phyloP scores from a whole-genome alignment of 2,113 vertebrate genomes.

The Ageneiosus marmoratus region DNA sequence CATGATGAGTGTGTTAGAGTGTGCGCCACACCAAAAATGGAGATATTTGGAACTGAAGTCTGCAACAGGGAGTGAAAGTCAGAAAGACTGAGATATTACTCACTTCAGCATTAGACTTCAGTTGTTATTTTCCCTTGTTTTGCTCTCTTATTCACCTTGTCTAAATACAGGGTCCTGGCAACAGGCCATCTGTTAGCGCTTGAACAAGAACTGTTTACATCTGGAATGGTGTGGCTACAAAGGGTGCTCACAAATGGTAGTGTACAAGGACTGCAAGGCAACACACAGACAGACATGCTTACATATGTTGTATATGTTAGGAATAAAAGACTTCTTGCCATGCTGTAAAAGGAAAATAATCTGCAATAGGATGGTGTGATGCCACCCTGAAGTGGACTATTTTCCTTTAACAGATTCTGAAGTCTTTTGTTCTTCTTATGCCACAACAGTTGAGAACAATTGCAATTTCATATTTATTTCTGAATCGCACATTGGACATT shows the following conservation, averaged over 20 bases:
- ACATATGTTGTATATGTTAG: neutral
- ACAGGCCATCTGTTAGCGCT: slow-evolving; percentile 65
- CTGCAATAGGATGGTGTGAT: neutral
- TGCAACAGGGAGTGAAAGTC: neutral
- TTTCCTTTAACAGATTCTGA: neutral
- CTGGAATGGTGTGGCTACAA: slow-evolving; percentile 48
- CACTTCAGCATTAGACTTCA: neutral
- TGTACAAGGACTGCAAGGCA: slow-evolving; percentile 44
- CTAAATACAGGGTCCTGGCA: slow-evolving; percentile 61
- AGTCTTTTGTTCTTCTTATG: neutral
- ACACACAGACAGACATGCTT: neutral
- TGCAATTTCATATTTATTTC: neutral
- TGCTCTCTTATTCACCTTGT: slow-evolving; percentile 50
- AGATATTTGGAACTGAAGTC: neutral
- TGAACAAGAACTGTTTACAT: slow-evolving; percentile 63
- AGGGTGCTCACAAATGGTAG: slow-evolving; percentile 57
- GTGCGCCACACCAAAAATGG: neutral
- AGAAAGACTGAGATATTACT: neutral
- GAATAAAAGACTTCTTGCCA: neutral
- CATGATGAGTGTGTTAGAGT: neutral
- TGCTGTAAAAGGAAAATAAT: neutral
- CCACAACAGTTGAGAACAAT: neutral
- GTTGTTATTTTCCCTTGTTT: neutral
- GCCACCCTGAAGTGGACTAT: neutral
- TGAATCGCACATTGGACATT: neutral